A percentile compares a stretch with the other conserved stretches of the same genome.
Conservation (phyloP, 2,113 vertebrate species). For the Tupaia chinensis region DNA sequence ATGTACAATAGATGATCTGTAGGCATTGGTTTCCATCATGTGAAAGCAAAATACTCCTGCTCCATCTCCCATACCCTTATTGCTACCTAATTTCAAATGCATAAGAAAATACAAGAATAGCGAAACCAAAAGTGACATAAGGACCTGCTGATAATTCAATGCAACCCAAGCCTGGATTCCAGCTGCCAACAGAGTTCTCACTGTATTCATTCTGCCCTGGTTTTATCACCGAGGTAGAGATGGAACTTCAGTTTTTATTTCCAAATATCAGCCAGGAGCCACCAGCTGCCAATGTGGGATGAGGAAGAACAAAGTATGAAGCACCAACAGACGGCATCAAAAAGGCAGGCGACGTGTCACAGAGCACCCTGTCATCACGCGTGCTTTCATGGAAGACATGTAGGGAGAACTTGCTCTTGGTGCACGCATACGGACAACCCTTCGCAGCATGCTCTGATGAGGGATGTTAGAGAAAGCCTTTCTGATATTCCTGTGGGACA, state of each 20-base stretch:
- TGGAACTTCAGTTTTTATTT: background rate
- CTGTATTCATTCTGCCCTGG: background rate
- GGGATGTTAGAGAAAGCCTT: background rate
- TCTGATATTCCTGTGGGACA: background rate
- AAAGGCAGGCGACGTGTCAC: background rate
- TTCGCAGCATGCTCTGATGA: rapidly evolving
- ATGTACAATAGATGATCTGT: background rate
- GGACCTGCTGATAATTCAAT: background rate
- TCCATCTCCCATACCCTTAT: background rate
- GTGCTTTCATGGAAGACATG: background rate
- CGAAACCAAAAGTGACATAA: background rate
- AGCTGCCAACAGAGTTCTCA: background rate
- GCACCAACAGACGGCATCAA: background rate
- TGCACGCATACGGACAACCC: background rate
- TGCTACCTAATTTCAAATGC: background rate
- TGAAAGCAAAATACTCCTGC: background rate
- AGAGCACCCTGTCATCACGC: rapidly evolving
- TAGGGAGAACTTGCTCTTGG: background rate
- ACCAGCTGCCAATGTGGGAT: background rate
- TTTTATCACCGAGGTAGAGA: background rate
- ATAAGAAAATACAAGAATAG: background rate
- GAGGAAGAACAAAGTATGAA: background rate
- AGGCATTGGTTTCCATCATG: background rate
- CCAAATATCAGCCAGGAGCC: background rate
- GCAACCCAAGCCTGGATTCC: background rate